phyloP scores from a whole-genome alignment of 2,113 vertebrate genomes.

The Heterocephalus glaber region DNA sequence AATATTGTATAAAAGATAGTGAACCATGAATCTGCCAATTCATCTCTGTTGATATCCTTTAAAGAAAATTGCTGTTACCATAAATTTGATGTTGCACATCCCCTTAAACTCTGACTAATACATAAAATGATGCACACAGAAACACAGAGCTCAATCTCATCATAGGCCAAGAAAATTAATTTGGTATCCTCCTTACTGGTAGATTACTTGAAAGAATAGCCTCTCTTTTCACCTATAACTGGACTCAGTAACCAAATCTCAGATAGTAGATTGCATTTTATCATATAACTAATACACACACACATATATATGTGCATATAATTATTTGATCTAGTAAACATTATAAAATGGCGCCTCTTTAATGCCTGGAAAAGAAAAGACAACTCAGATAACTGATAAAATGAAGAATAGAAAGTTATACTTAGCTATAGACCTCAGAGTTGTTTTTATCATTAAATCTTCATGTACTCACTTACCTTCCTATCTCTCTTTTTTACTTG shows the following conservation, averaged over 20 bases:
- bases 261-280: not conserved
- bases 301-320: too few relatives aligned
- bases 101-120: slow-evolving; percentile 79
- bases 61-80: slow-evolving; percentile 79
- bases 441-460: not conserved
- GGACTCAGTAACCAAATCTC: slow-evolving; percentile 31
- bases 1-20: slow-evolving; percentile 87
- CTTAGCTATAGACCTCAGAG: not conserved
- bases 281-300: not conserved
- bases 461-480: not conserved
- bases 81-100: slow-evolving; percentile 78
- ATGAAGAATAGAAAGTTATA: not conserved
- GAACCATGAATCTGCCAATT: slow-evolving; percentile 75
- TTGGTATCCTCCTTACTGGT: slow-evolving; percentile 60
- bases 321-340: not conserved
- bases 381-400: not conserved
- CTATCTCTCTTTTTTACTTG: not conserved
- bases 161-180: slow-evolving; percentile 80
- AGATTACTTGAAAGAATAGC: slow-evolving; percentile 8
- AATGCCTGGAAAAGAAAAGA: not conserved
- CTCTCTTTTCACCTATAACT: slow-evolving; percentile 26
- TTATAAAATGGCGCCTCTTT: not conserved
- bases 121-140: slow-evolving; percentile 61
- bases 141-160: slow-evolving; percentile 60
- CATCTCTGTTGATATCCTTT: slow-evolving; percentile 77